phyloP scores from a whole-genome alignment of 2,888 invertebrate species.

The Mactromeris polynyma region DNA sequence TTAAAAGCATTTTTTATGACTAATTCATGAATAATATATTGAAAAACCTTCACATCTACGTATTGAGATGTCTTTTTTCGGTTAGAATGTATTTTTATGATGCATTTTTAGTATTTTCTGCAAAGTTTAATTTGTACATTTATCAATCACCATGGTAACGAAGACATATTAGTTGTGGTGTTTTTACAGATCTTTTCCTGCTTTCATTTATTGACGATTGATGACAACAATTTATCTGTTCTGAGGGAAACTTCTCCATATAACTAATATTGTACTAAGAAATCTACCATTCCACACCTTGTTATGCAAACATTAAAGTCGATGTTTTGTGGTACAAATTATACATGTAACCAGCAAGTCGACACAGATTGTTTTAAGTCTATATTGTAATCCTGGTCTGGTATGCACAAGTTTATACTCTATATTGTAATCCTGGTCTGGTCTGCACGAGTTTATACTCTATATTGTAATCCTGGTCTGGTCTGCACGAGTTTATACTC shows the following conservation, averaged over 20 bases:
- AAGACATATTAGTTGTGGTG: not conserved
- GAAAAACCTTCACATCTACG: not conserved
- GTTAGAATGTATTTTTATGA: not conserved
- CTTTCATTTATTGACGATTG: not conserved
- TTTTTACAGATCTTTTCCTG: not conserved
- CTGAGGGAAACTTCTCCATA: not conserved
- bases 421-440: no score
- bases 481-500: no score
- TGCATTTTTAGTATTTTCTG: not conserved
- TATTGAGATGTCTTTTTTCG: not conserved
- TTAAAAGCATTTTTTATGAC: constrained; percentile 4
- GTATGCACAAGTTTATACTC: no score
- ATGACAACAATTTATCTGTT: not conserved
- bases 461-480: no score
- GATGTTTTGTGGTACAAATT: no score
- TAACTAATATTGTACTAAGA: not conserved
- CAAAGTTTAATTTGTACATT: not conserved
- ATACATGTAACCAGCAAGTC: no score
- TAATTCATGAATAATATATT: constrained; percentile 13
- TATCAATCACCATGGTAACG: not conserved
- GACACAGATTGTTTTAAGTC: no score
- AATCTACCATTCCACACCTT: no score
- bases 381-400: no score
- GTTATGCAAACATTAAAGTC: no score
- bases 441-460: no score